Percentiles rank a stretch among this genome's conserved stretches.
These are phyloP conservation scores for Lasiurus borealis DNA, from an alignment of 2,113 vertebrate species.

Conservation along the genomic window DNA sequence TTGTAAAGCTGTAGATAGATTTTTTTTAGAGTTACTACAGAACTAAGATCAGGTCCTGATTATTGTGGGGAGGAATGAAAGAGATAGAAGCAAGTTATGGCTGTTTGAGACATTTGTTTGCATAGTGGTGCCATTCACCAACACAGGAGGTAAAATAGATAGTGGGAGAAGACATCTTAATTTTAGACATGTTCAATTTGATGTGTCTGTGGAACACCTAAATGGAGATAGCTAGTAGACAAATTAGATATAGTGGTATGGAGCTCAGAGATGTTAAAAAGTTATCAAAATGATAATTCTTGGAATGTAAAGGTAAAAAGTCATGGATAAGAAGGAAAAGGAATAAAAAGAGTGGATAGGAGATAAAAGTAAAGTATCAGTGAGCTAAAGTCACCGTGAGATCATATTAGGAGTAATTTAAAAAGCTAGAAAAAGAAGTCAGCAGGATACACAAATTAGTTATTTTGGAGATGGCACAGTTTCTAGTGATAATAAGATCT, in stretches of 20 bases:
- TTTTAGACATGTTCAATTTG: conserved; percentile 12
- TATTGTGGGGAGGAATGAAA: neutral
- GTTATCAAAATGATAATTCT: conserved; percentile 4
- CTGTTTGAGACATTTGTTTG: neutral
- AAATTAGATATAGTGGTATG: neutral
- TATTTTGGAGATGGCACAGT: neutral
- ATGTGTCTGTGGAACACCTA: neutral
- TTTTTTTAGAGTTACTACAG: neutral
- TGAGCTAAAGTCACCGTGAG: neutral
- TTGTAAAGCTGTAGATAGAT: neutral
- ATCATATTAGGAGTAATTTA: neutral
- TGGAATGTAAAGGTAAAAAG: neutral
- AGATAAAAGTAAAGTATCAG: conserved; percentile 1
- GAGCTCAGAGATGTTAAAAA: neutral
- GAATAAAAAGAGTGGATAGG: neutral
- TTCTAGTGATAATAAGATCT: conserved; percentile 20
- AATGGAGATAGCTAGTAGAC: neutral
- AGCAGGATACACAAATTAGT: neutral
- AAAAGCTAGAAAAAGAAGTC: neutral
- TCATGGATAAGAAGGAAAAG: neutral
- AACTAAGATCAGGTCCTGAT: neutral
- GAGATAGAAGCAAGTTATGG: neutral
- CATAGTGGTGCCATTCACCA: conserved; percentile 5
- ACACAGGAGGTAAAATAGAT: neutral
- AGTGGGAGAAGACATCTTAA: neutral